These are phyloP conservation scores for Yasuhikotakia modesta DNA, from an alignment of 2,797 vertebrate genomes.

Conservation along the genomic window DNA sequence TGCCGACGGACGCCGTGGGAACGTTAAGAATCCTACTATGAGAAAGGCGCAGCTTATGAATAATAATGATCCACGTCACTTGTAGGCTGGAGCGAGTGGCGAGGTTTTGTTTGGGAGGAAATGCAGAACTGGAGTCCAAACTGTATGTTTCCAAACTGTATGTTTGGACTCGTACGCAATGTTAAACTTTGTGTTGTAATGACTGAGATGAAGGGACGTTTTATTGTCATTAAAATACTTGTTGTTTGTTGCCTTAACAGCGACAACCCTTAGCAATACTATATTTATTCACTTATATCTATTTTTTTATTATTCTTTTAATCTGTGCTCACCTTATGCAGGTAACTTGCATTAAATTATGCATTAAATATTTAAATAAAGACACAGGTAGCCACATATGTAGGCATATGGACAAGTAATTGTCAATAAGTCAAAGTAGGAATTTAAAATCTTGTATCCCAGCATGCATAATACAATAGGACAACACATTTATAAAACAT, in stretches of 20 bases:
- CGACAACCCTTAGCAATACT: too few relatives aligned
- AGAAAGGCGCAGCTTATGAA: background rate
- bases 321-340: background rate
- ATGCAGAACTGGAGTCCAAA: too few relatives aligned
- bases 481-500: constrained; percentile 2
- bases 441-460: constrained; percentile 12
- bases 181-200: too few relatives aligned
- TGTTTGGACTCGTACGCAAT: too few relatives aligned
- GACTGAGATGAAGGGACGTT: too few relatives aligned
- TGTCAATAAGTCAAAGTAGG: background rate
- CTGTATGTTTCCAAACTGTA: too few relatives aligned
- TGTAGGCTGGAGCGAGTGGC: too few relatives aligned
- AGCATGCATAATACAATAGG: constrained; percentile 14
- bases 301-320: background rate
- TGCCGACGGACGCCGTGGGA: background rate
- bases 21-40: constrained; percentile 6
- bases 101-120: too few relatives aligned
- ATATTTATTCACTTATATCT: too few relatives aligned
- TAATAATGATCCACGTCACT: background rate
- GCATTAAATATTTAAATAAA: background rate
- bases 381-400: background rate
- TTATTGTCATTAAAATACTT: too few relatives aligned
- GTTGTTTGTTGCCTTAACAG: too few relatives aligned
- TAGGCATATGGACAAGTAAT: background rate
- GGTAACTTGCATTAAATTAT: too few relatives aligned